phyloP scores from a whole-genome alignment of 2,888 invertebrate genomes.

The Hoplodrina blanda region DNA sequence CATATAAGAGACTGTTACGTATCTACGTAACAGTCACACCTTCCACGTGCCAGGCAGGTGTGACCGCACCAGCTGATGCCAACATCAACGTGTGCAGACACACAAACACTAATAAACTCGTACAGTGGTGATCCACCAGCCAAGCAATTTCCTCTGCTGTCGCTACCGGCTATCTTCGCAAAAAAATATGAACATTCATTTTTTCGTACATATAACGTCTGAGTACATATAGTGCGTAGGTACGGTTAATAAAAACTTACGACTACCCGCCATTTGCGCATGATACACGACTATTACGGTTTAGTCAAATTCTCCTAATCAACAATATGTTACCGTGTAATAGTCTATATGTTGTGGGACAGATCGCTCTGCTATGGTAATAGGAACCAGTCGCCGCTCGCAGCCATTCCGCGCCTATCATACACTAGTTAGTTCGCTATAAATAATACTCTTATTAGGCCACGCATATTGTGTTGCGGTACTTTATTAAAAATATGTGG shows the following conservation, averaged over 20 bases:
- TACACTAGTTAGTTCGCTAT: constrained; percentile 44
- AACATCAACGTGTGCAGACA: neutral
- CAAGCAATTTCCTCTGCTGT: constrained; percentile 62
- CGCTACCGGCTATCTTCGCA: constrained; percentile 73
- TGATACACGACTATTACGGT: constrained; percentile 60
- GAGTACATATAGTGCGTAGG: constrained; percentile 72
- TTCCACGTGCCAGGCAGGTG: no score
- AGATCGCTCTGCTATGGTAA: constrained; percentile 41
- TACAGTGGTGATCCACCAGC: constrained; percentile 13
- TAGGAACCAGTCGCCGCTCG: constrained; percentile 6
- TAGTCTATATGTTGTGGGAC: constrained; percentile 45
- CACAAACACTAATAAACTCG: constrained; percentile 8
- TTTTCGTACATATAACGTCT: constrained; percentile 80
- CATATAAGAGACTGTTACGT: neutral
- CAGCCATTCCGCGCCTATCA: constrained; percentile 32
- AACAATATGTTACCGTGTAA: constrained; percentile 60
- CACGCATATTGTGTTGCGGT: constrained; percentile 20
- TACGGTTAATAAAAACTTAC: constrained; percentile 79
- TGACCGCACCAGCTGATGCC: neutral
- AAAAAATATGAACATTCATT: constrained; percentile 76
- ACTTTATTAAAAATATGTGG: constrained; percentile 42
- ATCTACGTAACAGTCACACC: neutral
- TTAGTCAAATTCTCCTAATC: constrained; percentile 63
- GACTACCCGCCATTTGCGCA: constrained; percentile 55
- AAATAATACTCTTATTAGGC: constrained; percentile 52